These are phyloP conservation scores for Coreoperca whiteheadi DNA, from an alignment of 2,113 vertebrate species.

Conservation along the genomic window DNA sequence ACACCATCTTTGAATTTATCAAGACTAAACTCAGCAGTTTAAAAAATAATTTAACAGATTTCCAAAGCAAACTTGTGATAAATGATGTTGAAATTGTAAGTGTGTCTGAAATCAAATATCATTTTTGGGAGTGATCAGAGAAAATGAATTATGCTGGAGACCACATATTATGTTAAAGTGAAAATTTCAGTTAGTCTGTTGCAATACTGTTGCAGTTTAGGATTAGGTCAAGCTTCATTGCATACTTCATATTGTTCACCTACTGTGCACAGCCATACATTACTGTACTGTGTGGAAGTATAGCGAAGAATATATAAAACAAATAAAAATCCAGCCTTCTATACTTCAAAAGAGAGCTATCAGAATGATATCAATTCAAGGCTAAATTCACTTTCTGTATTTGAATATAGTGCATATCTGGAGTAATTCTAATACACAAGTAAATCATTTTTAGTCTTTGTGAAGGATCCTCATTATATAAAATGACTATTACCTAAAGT, in stretches of 20 bases:
- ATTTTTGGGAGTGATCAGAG: background rate
- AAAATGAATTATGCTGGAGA: no score
- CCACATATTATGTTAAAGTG: background rate
- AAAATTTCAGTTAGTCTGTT: background rate
- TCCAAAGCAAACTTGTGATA: background rate
- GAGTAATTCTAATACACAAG: constrained; percentile 36
- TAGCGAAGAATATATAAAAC: background rate
- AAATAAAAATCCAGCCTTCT: background rate
- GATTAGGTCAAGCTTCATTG: background rate
- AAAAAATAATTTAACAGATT: background rate
- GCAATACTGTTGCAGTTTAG: background rate
- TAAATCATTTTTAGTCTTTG: constrained; percentile 48
- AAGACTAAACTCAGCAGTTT: background rate
- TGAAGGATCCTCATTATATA: constrained; percentile 54
- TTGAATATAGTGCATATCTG: background rate
- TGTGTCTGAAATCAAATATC: background rate
- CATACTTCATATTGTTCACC: background rate
- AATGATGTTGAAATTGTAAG: background rate
- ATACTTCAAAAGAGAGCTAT: background rate
- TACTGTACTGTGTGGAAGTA: no score
- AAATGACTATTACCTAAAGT: constrained; percentile 54
- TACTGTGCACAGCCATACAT: no score
- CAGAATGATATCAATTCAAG: no score
- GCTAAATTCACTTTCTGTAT: no score
- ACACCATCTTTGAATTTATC: background rate